These are phyloP conservation scores for Hydrochoerus hydrochaeris DNA, from an alignment of 2,113 vertebrate genomes.

Conservation along the genomic window DNA sequence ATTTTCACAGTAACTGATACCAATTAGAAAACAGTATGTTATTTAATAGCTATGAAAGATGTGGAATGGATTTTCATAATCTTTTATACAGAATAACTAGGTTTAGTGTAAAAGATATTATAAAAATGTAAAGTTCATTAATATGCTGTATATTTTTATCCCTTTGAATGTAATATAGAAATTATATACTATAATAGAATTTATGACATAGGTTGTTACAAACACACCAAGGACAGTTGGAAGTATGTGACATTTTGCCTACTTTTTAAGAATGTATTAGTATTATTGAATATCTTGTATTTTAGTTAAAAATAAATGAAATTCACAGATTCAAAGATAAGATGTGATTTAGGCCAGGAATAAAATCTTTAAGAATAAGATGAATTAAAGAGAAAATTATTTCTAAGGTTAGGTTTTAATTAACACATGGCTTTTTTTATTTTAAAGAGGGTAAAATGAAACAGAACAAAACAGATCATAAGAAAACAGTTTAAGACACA, in stretches of 20 bases:
- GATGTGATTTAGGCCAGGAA: conserved; percentile 21
- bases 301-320: conserved; percentile 66
- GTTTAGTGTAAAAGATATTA: conserved; percentile 87
- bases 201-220: conserved; percentile 86
- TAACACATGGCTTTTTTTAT: conserved; percentile 30
- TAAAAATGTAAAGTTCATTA: conserved; percentile 94
- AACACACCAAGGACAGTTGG: conserved; percentile 76
- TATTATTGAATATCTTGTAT: background rate
- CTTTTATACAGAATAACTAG: conserved; percentile 83
- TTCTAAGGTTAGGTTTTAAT: conserved; percentile 57
- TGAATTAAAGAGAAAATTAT: conserved; percentile 58
- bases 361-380: conserved; percentile 32
- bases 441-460: too few relatives aligned
- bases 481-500: too few relatives aligned
- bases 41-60: conserved; percentile 72
- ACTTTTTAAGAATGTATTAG: conserved; percentile 62
- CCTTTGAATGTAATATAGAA: conserved; percentile 93
- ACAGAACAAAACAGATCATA: too few relatives aligned
- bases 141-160: conserved; percentile 92
- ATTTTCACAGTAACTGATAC: conserved; percentile 68
- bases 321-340: conserved; percentile 54
- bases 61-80: conserved; percentile 86
- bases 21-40: conserved; percentile 52
- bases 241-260: conserved; percentile 66
- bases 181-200: conserved; percentile 94